Conservation (phyloP, 64 coral and sea anemone species). For the Porites australiensis region DNA sequence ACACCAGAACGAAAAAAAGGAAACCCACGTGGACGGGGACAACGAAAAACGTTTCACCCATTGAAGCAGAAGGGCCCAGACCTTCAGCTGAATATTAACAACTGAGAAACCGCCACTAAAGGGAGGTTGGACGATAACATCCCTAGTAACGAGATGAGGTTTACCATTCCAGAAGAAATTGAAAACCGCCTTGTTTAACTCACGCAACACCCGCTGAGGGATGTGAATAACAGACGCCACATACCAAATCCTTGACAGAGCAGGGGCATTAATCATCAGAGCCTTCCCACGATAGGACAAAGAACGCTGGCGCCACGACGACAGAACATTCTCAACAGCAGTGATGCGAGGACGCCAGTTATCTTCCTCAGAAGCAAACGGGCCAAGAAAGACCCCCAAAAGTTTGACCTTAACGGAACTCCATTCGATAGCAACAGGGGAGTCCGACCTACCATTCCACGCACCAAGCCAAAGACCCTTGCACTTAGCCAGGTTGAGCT, state of each 20-base stretch:
- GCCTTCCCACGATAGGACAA: background rate
- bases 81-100: background rate
- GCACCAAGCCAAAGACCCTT: constrained; percentile 29
- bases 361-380: too few relatives aligned
- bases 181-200: background rate
- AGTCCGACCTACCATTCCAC: constrained; percentile 29
- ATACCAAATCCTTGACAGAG: background rate
- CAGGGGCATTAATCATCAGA: background rate
- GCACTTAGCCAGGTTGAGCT: constrained; percentile 15
- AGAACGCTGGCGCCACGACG: background rate
- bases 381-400: too few relatives aligned
- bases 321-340: background rate
- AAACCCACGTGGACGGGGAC: background rate
- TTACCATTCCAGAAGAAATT: constrained; percentile 60
- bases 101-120: constrained; percentile 19
- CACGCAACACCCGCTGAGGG: background rate
- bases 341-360: background rate
- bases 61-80: background rate
- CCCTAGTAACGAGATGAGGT: background rate
- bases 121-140: background rate
- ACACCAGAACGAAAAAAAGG: background rate
- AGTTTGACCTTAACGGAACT: background rate
- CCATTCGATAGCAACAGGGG: constrained; percentile 14
- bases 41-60: constrained; percentile 14
- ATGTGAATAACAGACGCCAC: background rate